A percentile compares a stretch with the other conserved stretches of the same genome.
Evolutionary conservation across 2,888 invertebrate species (phyloP).

Genomic region (Ectemnius lituratus): DNA sequence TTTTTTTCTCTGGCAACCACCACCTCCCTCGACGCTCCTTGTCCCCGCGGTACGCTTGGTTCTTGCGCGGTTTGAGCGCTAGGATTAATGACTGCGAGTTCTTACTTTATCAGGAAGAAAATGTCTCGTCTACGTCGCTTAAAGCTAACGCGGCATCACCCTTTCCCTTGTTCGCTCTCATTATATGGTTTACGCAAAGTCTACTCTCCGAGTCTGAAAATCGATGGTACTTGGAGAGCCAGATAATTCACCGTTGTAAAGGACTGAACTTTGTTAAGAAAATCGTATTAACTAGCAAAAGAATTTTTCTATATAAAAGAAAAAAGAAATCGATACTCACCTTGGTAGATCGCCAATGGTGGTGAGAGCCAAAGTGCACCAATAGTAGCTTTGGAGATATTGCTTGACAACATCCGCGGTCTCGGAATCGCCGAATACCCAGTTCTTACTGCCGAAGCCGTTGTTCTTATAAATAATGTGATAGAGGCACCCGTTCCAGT

Average conservation of each 20-base stretch:
- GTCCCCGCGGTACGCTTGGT: not conserved
- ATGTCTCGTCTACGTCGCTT: not conserved
- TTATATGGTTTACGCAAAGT: not conserved
- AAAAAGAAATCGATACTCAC: constrained; percentile 51
- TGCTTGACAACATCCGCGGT: constrained; percentile 94
- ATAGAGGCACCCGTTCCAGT: constrained; percentile 99
- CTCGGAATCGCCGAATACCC: constrained; percentile 93
- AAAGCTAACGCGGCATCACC: not conserved
- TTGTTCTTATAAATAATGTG: constrained; percentile 97
- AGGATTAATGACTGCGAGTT: constrained; percentile 13
- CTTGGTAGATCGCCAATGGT: constrained; percentile 87
- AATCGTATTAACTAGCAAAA: too few species aligned
- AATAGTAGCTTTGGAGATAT: constrained; percentile 98
- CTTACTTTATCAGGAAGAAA: constrained; percentile 10
- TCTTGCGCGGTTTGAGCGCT: constrained; percentile 10
- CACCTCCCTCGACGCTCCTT: not conserved
- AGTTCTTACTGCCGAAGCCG: constrained; percentile 95
- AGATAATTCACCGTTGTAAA: too few species aligned
- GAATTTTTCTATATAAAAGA: not conserved
- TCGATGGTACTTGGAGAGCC: too few species aligned
- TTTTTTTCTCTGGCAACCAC: not conserved
- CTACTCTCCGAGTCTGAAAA: too few species aligned
- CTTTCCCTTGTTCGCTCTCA: not conserved
- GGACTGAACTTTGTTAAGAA: too few species aligned
- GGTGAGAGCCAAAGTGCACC: constrained; percentile 97